phyloP scores from a whole-genome alignment of 2,113 vertebrate species.

The Eolophus roseicapilla region DNA sequence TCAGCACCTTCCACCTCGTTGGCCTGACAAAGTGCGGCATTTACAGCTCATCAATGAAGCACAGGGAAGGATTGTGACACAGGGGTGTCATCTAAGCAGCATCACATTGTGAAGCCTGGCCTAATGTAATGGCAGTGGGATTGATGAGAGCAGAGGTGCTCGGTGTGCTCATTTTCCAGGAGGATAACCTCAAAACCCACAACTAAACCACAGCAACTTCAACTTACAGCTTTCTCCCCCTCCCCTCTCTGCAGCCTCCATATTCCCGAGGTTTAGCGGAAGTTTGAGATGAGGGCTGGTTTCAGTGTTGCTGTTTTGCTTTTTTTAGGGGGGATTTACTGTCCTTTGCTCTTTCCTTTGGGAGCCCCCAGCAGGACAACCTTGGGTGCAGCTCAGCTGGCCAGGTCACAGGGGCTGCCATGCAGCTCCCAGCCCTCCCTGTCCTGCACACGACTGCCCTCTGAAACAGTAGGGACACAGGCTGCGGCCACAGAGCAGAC shows the following conservation, averaged over 20 bases:
- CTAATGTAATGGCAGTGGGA: background rate
- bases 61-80: accelerated
- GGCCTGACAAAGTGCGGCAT: background rate
- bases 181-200: background rate
- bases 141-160: background rate
- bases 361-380: background rate
- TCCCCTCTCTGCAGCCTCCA: background rate
- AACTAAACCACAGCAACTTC: background rate
- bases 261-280: background rate
- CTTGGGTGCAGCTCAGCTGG: background rate
- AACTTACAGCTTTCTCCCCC: background rate
- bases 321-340: background rate
- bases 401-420: background rate
- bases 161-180: accelerated
- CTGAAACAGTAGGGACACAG: background rate
- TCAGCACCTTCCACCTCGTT: background rate
- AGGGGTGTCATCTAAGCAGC: background rate
- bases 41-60: background rate
- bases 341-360: conserved; percentile 11
- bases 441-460: background rate
- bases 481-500: background rate
- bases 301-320: background rate
- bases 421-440: background rate
- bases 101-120: accelerated
- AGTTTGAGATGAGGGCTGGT: background rate